Conservation (phyloP, 2,797 vertebrate species). For the Epinephelus coioides region DNA sequence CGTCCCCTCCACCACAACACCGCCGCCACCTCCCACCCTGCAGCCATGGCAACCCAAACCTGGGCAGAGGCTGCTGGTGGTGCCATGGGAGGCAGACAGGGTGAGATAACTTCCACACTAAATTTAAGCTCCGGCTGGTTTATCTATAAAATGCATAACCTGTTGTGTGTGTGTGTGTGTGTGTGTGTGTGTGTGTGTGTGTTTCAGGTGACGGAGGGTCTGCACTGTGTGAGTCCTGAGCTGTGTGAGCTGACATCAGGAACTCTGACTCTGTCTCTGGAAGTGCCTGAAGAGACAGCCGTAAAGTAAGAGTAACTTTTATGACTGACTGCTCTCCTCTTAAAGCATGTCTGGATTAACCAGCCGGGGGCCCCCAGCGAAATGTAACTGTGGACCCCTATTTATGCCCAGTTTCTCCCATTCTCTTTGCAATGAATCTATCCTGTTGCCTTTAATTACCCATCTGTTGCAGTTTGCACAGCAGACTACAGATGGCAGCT, state of each 20-base stretch:
- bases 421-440: slow-evolving; percentile 4
- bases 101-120: slow-evolving; percentile 79
- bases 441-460: background rate
- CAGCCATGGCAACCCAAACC: slow-evolving; percentile 93
- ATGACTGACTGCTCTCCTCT: background rate
- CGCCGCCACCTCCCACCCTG: slow-evolving; percentile 83
- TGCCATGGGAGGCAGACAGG: slow-evolving; percentile 95
- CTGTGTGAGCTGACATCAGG: slow-evolving; percentile 92
- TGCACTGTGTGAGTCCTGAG: slow-evolving; percentile 93
- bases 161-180: background rate
- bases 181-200: slow-evolving; percentile 40
- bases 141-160: slow-evolving; percentile 12
- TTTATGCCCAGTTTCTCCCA: background rate
- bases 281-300: slow-evolving; percentile 94
- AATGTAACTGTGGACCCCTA: background rate
- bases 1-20: slow-evolving; percentile 63
- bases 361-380: background rate
- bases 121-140: slow-evolving; percentile 20
- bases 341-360: background rate
- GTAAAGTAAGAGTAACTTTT: slow-evolving; percentile 91
- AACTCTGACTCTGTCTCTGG: slow-evolving; percentile 91
- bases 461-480: slow-evolving; percentile 5
- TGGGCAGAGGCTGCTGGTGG: slow-evolving; percentile 92
- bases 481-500: slow-evolving; percentile 26
- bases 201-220: slow-evolving; percentile 90